Conservation (phyloP, 2,113 vertebrate genomes). For the Pseudorectes ferrugineus region DNA sequence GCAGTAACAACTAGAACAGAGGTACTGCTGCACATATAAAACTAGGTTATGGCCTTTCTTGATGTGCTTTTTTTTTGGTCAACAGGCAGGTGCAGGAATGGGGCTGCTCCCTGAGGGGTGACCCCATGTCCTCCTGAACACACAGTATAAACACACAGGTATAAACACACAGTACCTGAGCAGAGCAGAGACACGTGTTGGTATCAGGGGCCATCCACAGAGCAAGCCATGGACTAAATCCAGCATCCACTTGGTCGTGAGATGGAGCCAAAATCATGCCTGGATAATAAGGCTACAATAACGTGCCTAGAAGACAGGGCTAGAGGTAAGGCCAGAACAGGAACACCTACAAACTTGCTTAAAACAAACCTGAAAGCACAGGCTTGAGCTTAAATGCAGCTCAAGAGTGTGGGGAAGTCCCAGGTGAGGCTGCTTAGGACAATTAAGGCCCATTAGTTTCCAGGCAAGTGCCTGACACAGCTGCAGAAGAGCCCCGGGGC, state of each 20-base stretch:
- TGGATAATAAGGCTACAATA: neutral
- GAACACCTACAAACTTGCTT: neutral
- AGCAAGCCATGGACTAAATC: neutral
- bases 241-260: neutral
- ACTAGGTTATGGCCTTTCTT: neutral
- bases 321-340: neutral
- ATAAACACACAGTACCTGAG: neutral
- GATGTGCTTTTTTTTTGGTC: neutral
- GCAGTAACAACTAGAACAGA: neutral
- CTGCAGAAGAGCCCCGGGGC: fast-evolving
- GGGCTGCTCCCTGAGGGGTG: neutral
- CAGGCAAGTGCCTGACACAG: neutral
- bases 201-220: neutral
- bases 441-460: neutral
- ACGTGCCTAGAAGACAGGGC: neutral
- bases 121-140: neutral
- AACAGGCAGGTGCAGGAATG: neutral
- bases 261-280: neutral
- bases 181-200: neutral
- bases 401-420: neutral
- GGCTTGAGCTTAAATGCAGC: neutral
- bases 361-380: neutral
- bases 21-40: neutral
- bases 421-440: neutral
- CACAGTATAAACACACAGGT: neutral